Conservation (phyloP, 2,888 invertebrate genomes). For the Eupelmus urozonus region DNA sequence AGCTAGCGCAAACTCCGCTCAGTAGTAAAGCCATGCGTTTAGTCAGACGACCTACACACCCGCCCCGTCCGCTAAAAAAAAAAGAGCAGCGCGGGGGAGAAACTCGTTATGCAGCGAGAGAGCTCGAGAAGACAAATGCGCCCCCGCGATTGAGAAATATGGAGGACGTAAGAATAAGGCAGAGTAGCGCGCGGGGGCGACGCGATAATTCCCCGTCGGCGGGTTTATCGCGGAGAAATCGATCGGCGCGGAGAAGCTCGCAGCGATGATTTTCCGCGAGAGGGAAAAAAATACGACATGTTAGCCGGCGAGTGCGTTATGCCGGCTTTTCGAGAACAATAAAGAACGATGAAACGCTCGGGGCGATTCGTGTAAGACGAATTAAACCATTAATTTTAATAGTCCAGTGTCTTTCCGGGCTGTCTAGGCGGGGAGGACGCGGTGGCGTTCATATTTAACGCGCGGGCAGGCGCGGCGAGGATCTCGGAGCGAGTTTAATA, state of each 20-base stretch:
- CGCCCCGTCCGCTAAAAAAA: not conserved
- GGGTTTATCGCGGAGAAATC: not conserved
- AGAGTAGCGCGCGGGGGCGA: not conserved
- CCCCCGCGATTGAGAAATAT: constrained; percentile 30
- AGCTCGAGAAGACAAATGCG: constrained; percentile 2
- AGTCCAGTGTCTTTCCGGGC: not conserved
- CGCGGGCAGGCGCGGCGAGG: not conserved
- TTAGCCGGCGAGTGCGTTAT: not conserved
- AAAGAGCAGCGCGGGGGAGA: not conserved
- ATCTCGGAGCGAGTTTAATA: not conserved
- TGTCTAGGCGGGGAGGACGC: too few relatives aligned
- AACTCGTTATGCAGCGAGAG: not conserved
- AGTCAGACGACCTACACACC: constrained; percentile 69
- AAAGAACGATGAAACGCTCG: constrained; percentile 13
- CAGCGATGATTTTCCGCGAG: not conserved
- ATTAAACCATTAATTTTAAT: constrained; percentile 43
- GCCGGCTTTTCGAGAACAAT: constrained; percentile 4
- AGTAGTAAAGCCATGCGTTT: constrained; percentile 64
- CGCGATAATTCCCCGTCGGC: constrained; percentile 7
- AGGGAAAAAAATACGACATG: too few relatives aligned
- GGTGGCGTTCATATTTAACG: constrained; percentile 14
- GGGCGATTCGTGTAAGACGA: constrained; percentile 20
- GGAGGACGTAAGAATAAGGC: not conserved
- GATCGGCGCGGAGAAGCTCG: not conserved
- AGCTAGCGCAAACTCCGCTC: not conserved